A percentile compares a stretch with the other conserved stretches of the same genome.
phyloP scores from a whole-genome alignment of 2,113 vertebrate species.

The Xiphorhynchus elegans region DNA sequence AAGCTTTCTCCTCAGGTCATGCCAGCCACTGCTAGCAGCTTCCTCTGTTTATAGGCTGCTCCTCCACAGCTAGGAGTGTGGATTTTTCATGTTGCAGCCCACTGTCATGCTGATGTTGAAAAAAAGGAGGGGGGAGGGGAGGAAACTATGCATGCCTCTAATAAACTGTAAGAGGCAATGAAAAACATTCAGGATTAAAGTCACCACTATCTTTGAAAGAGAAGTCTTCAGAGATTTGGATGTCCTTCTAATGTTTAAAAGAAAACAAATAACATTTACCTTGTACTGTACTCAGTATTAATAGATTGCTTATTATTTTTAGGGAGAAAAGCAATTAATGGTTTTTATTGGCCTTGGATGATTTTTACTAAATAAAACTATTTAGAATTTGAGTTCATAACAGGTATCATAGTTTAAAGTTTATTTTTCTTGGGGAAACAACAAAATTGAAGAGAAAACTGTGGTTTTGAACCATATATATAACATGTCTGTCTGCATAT shows the following conservation, averaged over 20 bases:
- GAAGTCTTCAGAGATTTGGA: background rate
- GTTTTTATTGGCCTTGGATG: background rate
- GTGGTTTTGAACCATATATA: background rate
- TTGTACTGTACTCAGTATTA: background rate
- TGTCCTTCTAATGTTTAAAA: background rate
- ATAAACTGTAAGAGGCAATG: background rate
- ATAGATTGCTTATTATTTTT: background rate
- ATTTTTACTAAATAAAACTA: background rate
- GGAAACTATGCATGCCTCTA: background rate
- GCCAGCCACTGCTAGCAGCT: background rate
- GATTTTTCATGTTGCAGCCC: background rate
- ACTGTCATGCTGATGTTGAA: background rate
- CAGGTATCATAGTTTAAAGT: background rate
- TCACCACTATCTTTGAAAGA: background rate
- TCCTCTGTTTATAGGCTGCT: background rate
- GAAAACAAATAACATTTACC: background rate
- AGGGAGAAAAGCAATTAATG: background rate
- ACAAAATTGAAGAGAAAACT: background rate
- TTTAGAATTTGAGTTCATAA: background rate
- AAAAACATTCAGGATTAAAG: background rate
- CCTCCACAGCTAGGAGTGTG: background rate
- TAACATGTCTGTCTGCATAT: background rate
- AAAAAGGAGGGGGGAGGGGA: background rate
- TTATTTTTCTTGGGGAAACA: background rate
- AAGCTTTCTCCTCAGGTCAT: background rate